Evolutionary conservation across 2,113 vertebrate genomes (phyloP).

Genomic region (Fregata magnificens): DNA sequence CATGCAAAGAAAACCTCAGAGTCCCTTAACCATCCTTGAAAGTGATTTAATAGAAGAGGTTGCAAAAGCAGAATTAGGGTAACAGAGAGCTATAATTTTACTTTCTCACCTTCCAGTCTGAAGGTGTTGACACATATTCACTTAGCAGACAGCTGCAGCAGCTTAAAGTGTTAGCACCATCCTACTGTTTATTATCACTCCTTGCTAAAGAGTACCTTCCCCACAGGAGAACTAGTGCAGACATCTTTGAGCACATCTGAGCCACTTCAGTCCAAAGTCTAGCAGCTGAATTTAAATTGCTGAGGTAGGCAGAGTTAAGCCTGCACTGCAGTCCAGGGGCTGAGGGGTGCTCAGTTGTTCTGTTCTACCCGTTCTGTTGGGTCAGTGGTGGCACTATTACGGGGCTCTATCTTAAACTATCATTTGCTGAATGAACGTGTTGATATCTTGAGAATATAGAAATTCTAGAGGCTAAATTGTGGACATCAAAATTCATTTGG

Average conservation of each 20-base stretch:
- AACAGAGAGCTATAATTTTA: conserved; percentile 34
- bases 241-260: background rate
- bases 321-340: background rate
- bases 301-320: background rate
- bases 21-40: background rate
- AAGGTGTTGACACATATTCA: conserved; percentile 54
- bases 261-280: background rate
- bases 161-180: conserved; percentile 57
- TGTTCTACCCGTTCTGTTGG: background rate
- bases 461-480: background rate
- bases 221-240: conserved; percentile 7
- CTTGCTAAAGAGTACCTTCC: conserved; percentile 28
- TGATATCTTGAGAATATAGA: background rate
- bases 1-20: background rate
- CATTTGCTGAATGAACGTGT: background rate
- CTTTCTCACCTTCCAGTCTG: conserved; percentile 53
- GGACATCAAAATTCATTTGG: background rate
- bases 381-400: background rate
- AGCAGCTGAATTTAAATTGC: background rate
- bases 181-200: conserved; percentile 65
- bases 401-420: background rate
- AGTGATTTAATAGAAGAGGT: conserved; percentile 13
- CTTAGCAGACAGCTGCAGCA: conserved; percentile 63
- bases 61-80: conserved; percentile 31
- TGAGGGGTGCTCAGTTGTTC: background rate